phyloP scores from a whole-genome alignment of 37 sponge, comb jelly and placozoan genomes.

The Haliclona indistincta region DNA sequence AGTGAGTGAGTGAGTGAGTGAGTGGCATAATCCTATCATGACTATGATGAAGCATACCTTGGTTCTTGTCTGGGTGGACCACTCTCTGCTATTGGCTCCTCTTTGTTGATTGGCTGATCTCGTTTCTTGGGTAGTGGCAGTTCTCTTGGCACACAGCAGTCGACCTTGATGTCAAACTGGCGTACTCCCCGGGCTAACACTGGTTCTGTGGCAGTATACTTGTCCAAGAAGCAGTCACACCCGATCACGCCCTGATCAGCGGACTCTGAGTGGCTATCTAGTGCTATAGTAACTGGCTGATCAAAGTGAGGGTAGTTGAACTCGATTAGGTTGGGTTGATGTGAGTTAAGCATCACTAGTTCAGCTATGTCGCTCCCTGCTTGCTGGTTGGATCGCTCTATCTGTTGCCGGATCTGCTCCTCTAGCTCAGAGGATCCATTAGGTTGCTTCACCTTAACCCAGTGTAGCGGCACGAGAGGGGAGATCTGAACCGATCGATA shows the following conservation, averaged over 20 bases:
- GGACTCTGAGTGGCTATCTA: not conserved
- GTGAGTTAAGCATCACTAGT: constrained; percentile 4
- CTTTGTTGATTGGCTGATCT: too few relatives aligned
- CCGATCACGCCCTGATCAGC: not conserved
- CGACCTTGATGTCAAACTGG: not conserved
- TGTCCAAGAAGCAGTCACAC: not conserved
- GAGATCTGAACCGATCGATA: not conserved
- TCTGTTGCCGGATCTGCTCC: not conserved
- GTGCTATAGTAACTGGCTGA: not conserved
- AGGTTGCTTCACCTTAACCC: constrained; percentile 8
- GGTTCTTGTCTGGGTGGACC: too few relatives aligned
- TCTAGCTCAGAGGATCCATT: constrained; percentile 2
- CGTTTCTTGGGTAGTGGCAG: not conserved
- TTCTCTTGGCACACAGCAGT: not conserved
- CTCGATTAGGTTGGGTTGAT: not conserved
- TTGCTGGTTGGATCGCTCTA: not conserved
- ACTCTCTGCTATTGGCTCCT: too few relatives aligned
- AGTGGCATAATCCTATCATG: too few relatives aligned
- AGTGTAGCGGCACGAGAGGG: not conserved
- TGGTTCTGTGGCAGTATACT: not conserved
- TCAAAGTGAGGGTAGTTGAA: not conserved
- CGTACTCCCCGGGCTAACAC: too few relatives aligned
- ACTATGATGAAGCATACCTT: too few relatives aligned
- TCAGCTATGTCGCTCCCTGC: not conserved
- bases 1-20: too few relatives aligned